These are phyloP conservation scores for Coccyzus lansbergi DNA, from an alignment of 2,797 vertebrate genomes.

Conservation along the genomic window DNA sequence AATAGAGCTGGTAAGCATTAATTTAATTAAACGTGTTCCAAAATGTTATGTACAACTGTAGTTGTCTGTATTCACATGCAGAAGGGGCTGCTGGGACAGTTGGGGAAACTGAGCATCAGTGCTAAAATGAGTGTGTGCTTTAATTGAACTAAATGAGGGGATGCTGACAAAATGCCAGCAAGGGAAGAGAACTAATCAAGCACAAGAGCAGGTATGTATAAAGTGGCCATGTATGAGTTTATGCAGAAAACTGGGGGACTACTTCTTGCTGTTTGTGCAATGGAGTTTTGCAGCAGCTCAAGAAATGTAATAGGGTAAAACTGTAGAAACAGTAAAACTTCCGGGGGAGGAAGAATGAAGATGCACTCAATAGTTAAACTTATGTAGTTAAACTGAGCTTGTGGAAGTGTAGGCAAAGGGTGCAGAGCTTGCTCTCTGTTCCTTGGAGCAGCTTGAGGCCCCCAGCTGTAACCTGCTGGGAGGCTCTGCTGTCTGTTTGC, in stretches of 20 bases:
- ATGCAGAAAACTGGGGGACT: not conserved
- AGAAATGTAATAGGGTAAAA: not conserved
- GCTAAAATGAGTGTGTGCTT: not conserved
- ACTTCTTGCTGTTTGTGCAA: not conserved
- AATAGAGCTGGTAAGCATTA: not conserved
- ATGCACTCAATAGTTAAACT: not conserved
- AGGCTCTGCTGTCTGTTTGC: constrained; percentile 10
- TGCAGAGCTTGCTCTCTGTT: not conserved
- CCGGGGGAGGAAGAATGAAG: not conserved
- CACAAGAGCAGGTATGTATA: not conserved
- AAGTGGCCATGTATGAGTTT: not conserved
- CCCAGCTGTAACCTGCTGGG: constrained; percentile 19
- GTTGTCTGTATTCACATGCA: not conserved
- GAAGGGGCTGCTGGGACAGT: not conserved
- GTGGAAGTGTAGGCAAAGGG: not conserved
- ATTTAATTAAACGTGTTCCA: not conserved
- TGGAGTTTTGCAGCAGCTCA: not conserved
- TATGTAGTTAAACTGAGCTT: not conserved
- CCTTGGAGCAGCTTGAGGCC: not conserved
- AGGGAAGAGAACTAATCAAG: not conserved
- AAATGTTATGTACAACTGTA: not conserved
- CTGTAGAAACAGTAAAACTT: not conserved
- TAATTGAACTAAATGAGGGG: not conserved
- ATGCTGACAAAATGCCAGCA: not conserved
- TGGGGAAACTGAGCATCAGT: not conserved